Conservation (phyloP, 2,797 vertebrate species). For the Brotula barbata region DNA sequence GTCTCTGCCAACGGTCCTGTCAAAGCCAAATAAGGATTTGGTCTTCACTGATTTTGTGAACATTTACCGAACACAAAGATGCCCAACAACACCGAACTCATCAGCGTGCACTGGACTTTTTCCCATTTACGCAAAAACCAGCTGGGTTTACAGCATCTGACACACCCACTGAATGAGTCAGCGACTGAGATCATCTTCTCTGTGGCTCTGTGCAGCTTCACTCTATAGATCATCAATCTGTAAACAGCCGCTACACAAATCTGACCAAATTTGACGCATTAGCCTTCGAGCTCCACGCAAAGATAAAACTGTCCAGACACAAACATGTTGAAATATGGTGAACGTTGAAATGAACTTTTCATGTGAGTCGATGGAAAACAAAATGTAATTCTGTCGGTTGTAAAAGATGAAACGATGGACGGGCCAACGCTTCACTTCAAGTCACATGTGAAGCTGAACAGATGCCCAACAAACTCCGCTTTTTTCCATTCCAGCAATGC, state of each 20-base stretch:
- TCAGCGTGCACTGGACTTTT: constrained; percentile 15
- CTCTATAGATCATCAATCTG: constrained; percentile 1
- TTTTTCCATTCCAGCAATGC: constrained; percentile 58
- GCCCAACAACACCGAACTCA: constrained; percentile 3
- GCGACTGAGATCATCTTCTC: constrained; percentile 11
- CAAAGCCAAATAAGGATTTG: constrained; percentile 29
- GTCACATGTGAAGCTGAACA: constrained; percentile 66
- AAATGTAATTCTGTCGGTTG: constrained; percentile 8
- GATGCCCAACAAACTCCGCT: constrained; percentile 62
- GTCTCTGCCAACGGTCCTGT: constrained; percentile 20
- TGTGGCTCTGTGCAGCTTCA: neutral
- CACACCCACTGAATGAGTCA: constrained; percentile 8
- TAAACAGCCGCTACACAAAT: constrained; percentile 8
- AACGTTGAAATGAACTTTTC: neutral
- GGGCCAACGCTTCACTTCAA: constrained; percentile 42
- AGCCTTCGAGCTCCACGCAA: constrained; percentile 1
- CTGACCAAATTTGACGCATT: constrained; percentile 5
- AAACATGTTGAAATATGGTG: too few relatives aligned
- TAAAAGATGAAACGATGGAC: constrained; percentile 23
- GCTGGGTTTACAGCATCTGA: constrained; percentile 8
- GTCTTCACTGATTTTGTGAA: constrained; percentile 1
- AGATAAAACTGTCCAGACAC: neutral
- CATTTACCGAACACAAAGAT: constrained; percentile 33
- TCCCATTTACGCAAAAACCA: constrained; percentile 1
- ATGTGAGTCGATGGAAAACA: constrained; percentile 2